Conservation (phyloP, 2,888 invertebrate genomes). For the Euphydryas editha region DNA sequence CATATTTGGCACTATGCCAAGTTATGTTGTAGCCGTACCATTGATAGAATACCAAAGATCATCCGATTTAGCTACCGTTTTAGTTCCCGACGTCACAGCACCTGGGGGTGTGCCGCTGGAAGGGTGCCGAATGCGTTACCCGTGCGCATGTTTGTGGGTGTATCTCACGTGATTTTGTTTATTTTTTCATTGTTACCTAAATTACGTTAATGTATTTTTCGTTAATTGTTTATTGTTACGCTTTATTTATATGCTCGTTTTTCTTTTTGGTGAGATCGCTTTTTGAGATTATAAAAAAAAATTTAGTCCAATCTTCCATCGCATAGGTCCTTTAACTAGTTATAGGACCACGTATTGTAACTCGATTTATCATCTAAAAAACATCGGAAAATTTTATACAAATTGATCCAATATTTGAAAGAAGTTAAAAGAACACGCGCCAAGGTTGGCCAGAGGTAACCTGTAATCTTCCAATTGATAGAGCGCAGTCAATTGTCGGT, state of each 20-base stretch:
- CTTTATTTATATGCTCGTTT: neutral
- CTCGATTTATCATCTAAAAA: too few species aligned
- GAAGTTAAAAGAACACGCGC: conserved; percentile 29
- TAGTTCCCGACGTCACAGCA: conserved; percentile 32
- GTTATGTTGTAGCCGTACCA: neutral
- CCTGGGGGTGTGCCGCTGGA: conserved; percentile 40
- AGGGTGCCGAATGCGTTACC: conserved; percentile 9
- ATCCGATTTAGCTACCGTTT: conserved; percentile 32
- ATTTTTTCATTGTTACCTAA: neutral
- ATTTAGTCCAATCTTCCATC: too few species aligned
- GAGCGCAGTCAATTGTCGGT: conserved; percentile 58
- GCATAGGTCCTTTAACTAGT: too few species aligned
- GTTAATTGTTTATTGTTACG: neutral
- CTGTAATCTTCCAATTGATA: conserved; percentile 72
- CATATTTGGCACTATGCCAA: conserved; percentile 12
- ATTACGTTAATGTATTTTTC: conserved; percentile 1
- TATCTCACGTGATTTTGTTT: conserved; percentile 35
- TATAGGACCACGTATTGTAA: too few species aligned
- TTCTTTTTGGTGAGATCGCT: neutral
- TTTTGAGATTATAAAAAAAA: too few species aligned
- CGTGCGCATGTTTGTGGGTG: conserved; percentile 33
- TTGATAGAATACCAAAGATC: conserved; percentile 36
- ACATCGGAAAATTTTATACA: neutral
- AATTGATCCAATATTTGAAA: conserved; percentile 29
- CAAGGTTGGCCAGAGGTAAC: conserved; percentile 68